These are phyloP conservation scores for Rhingia campestris DNA, from an alignment of 2,888 invertebrate genomes.

Conservation along the genomic window DNA sequence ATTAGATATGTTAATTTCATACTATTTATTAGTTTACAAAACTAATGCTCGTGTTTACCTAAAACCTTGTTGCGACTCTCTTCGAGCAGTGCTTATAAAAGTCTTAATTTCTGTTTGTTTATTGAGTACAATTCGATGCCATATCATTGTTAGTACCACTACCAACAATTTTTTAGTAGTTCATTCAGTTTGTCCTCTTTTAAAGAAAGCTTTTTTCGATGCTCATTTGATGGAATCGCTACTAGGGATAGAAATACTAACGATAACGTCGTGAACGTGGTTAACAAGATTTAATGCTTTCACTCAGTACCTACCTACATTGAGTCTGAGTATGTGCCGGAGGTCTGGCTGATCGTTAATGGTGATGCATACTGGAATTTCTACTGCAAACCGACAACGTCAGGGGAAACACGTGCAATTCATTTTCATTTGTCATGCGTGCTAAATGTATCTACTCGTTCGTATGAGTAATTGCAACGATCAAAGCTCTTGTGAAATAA, in stretches of 20 bases:
- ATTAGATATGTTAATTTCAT: no score
- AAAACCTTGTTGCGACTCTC: no score
- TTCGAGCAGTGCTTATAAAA: no score
- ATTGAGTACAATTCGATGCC: no score
- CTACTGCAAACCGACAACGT: not conserved
- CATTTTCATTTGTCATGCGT: constrained; percentile 19
- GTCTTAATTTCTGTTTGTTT: no score
- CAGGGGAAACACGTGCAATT: constrained; percentile 9
- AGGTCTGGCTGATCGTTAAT: not conserved
- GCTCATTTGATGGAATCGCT: not conserved
- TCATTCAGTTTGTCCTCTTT: not conserved
- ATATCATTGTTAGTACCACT: not conserved
- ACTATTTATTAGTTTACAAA: no score
- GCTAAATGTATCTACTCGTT: not conserved
- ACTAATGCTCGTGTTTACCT: no score
- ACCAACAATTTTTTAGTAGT: not conserved
- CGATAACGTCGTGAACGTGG: constrained; percentile 11
- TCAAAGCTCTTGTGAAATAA: constrained; percentile 29
- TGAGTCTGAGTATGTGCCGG: no score
- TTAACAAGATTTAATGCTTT: constrained; percentile 16
- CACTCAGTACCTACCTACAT: not conserved
- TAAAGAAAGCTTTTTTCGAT: constrained; percentile 13
- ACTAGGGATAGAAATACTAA: not conserved
- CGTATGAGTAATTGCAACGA: constrained; percentile 34
- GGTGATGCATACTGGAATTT: constrained; percentile 17